Base-by-base conservation (phyloP, 2,888 invertebrate species). In the Andrena haemorrhoa region DNA sequence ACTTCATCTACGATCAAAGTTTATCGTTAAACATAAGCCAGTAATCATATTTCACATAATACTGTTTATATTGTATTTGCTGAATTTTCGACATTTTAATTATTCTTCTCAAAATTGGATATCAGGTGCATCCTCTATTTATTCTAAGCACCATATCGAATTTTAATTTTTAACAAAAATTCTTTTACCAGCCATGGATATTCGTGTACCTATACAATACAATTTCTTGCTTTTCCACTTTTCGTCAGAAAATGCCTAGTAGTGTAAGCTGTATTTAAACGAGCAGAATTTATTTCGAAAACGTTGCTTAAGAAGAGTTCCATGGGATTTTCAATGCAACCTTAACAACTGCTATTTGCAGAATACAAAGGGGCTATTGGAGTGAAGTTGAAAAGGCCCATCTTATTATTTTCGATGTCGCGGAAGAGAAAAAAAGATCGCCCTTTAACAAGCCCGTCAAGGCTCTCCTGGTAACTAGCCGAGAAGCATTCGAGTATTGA, bases 381-480 rank as follows among this genome's bases (percentile, higher is more conserved):
- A 33, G 23, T 16, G 58, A 80, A 47, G 47, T 70, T 64, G 6
- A 33, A 73, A 70, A 49, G 12, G 49, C 8, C 60, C 29, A 20
- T 61, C 10, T 53, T 61, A 56, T 75, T 80, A 80, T 74, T 60
- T 31, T 58, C 69, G 64, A 73, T 47, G 41, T 26, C 2, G 7
- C 16, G 51, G 7, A 0, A 4, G 41, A 53, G 58, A 47, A 29
- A 66, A 35, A 69, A 63, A n/a, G 33, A 66, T 70, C 53, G 49
- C 51, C 41, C 20, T 73, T 80, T 79, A 75, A 74, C 61, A 61
- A 80, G 66, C 56, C 58, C 26, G 56, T 47, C 26, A 47, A 66
- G 35, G 49, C 47, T 56, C 41, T 23, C 5, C 20, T n/a, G 53
- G 31, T 74, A 61, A 49, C 64, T 73, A 71, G 16, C 56, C 58